These are phyloP conservation scores for Eurois occulta DNA, from an alignment of 2,888 invertebrate species.

Conservation along the genomic window DNA sequence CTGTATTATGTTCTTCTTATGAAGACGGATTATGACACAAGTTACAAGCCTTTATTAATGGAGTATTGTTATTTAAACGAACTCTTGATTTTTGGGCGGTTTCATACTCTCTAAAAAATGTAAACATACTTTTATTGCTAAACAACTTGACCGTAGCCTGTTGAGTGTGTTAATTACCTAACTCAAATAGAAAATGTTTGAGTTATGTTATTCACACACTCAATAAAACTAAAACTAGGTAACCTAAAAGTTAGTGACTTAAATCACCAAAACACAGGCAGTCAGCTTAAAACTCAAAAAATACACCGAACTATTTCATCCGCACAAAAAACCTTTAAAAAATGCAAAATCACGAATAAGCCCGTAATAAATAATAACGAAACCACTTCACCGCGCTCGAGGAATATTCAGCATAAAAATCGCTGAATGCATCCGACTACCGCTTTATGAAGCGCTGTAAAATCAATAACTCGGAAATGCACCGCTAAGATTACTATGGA, in stretches of 20 bases:
- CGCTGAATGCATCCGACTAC: conserved; percentile 48
- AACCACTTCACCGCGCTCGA: conserved; percentile 24
- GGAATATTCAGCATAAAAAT: conserved; percentile 51
- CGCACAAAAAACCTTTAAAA: conserved; percentile 3
- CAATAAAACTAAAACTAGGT: background rate
- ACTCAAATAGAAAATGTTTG: too few relatives aligned
- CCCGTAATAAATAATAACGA: conserved; percentile 43
- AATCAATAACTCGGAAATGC: conserved; percentile 62
- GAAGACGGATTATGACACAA: background rate
- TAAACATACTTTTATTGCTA: too few relatives aligned
- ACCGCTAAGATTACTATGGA: conserved; percentile 50
- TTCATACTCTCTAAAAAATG: background rate
- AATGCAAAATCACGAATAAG: conserved; percentile 46
- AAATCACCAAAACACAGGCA: background rate
- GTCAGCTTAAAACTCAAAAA: background rate
- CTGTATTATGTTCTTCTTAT: background rate
- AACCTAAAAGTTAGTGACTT: background rate
- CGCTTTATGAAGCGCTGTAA: conserved; percentile 51
- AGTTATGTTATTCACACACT: too few relatives aligned
- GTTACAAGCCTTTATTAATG: background rate
- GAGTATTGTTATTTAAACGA: background rate
- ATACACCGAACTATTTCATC: background rate
- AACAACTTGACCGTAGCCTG: too few relatives aligned
- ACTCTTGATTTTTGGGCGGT: background rate
- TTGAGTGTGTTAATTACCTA: too few relatives aligned